phyloP scores from a whole-genome alignment of 2,888 invertebrate genomes.

The Netelia inedita region DNA sequence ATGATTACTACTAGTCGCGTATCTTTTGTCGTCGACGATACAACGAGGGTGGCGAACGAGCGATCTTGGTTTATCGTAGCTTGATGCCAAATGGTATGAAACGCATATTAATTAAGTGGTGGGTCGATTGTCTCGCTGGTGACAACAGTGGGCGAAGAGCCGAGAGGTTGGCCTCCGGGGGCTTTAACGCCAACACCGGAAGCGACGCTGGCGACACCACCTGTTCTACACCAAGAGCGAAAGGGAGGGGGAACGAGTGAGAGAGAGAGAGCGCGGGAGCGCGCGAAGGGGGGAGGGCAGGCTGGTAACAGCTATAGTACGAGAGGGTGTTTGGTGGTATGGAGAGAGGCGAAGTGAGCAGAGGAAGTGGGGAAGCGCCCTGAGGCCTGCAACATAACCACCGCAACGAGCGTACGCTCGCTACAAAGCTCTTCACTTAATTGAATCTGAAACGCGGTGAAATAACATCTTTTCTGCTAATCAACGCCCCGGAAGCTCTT shows the following conservation, averaged over 20 bases:
- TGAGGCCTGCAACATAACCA: conserved; percentile 62
- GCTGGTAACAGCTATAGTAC: conserved; percentile 53
- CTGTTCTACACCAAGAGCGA: not conserved
- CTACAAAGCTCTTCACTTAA: conserved; percentile 69
- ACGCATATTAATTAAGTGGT: conserved; percentile 64
- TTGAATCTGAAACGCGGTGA: conserved; percentile 73
- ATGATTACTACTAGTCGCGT: conserved; percentile 1
- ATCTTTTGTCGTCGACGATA: conserved; percentile 28
- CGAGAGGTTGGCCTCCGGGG: conserved; percentile 4
- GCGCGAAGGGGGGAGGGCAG: conserved; percentile 24
- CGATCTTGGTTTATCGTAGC: conserved; percentile 1
- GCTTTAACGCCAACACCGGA: conserved; percentile 25
- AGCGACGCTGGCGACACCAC: conserved; percentile 18
- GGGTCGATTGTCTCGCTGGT: conserved; percentile 57
- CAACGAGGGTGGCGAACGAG: conserved; percentile 13
- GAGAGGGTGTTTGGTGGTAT: conserved; percentile 14
- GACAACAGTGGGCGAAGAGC: conserved; percentile 13
- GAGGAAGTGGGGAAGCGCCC: conserved; percentile 62
- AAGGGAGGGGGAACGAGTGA: not conserved
- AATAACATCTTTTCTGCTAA: conserved; percentile 73
- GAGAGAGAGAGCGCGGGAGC: conserved; percentile 9
- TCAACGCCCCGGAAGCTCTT: conserved; percentile 58
- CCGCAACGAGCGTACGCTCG: conserved; percentile 39
- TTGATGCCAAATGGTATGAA: conserved; percentile 60
- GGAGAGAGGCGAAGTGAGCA: conserved; percentile 30